Evolutionary conservation across 1,140 invertebrate genomes (phyloP).

Genomic region (Lepidostoma basale): DNA sequence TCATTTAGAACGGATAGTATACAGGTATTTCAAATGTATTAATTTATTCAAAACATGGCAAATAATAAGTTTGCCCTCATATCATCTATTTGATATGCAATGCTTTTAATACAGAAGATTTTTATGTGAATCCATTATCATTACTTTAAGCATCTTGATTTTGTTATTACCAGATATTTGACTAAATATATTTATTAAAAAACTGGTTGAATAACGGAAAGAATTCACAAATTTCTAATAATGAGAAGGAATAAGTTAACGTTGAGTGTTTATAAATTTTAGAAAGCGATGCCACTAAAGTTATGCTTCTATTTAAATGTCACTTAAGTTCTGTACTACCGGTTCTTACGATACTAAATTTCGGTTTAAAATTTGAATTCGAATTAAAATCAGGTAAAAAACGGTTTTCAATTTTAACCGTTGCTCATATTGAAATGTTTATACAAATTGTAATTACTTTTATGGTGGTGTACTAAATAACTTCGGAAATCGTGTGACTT

Average conservation of each 20-base stretch:
- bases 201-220: not conserved
- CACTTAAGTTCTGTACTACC: not conserved
- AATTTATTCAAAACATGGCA: too few relatives aligned
- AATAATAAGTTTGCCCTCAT: too few relatives aligned
- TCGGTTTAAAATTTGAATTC: too few relatives aligned
- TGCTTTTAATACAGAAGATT: not conserved
- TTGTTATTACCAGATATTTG: not conserved
- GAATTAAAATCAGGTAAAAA: too few relatives aligned
- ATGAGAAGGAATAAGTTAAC: not conserved
- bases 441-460: too few relatives aligned
- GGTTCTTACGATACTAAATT: not conserved
- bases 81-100: too few relatives aligned
- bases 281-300: not conserved
- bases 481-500: too few relatives aligned
- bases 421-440: too few relatives aligned
- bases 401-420: too few relatives aligned
- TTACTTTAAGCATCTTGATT: not conserved
- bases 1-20: too few relatives aligned
- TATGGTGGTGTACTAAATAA: too few relatives aligned
- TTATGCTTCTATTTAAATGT: not conserved
- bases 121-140: not conserved
- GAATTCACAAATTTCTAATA: conserved; percentile 1
- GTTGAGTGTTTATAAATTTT: not conserved
- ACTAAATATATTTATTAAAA: not conserved
- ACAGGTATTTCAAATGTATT: too few relatives aligned